Evolutionary conservation across 2,888 invertebrate genomes (phyloP), one percentile per base, ranked within the genome.

Genomic region (Diploptera punctata): DNA sequence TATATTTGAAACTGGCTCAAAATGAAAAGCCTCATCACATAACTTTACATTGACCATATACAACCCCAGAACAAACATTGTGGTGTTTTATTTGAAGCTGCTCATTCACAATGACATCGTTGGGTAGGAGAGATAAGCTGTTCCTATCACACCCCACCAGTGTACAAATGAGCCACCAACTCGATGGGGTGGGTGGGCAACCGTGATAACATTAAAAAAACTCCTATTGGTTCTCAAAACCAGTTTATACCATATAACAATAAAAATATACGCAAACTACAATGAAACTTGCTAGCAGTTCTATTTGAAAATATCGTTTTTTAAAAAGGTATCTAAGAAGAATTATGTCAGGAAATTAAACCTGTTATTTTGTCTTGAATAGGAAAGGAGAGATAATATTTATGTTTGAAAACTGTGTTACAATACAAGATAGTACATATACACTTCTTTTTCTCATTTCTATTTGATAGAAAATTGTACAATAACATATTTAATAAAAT

Each of bases 21-120:
- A 47, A 47, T 47, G 47, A 47, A 33, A 33, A 47, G 47, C 47
- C 47, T 47, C 31, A 29, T 57, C 57, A 57, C 57, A 29, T 57
- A 31, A 29, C 57, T 29, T 57, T 16, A 31, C 57, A 57, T n/a
- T 57, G 57, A 31, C 57, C 57, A 57, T 57, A 57, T 16, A 57
- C 57, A 57, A 57, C 2, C 24, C 29, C 57, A 57, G 29, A 57
- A 57, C 57, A 57, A 57, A 57, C 57, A 57, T 13, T 1, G 21
- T n/a, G 57, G 57, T 31, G 57, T 31, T 57, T 57, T 29, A 57
- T 57, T 57, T 31, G 57, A 29, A n/a, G 31, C 57, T 4, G 29
- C 31, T 26, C 57, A 57, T 16, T 31, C n/a, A 57, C 57, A 57
- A 31, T 57, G 31, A 2, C 57, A 29, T 21, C 13, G 54, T 57